Conservation (phyloP, 2,888 invertebrate species). For the Allolobophora icterica region DNA sequence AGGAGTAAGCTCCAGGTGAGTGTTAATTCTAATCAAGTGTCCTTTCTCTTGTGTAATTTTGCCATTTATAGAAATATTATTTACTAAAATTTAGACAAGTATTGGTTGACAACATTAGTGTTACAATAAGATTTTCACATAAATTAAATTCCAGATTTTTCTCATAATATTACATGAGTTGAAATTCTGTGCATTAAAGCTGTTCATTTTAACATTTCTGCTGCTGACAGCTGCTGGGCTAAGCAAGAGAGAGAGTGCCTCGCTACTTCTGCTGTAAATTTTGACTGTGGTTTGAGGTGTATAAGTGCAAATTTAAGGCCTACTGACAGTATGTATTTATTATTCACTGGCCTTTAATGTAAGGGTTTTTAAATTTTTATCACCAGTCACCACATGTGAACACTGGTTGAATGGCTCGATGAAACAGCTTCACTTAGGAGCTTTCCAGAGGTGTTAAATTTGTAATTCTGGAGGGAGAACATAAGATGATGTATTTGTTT, state of each 20-base stretch:
- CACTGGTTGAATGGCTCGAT: neutral
- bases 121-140: neutral
- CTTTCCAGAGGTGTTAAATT: neutral
- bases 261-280: neutral
- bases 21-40: neutral
- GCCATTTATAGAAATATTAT: neutral
- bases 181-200: neutral
- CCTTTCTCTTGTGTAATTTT: neutral
- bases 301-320: neutral
- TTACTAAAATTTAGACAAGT: neutral
- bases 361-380: neutral
- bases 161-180: neutral
- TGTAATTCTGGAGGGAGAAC: neutral
- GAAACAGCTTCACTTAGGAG: neutral
- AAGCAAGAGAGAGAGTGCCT: neutral
- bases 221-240: neutral
- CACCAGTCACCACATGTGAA: neutral
- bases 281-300: neutral
- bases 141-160: slow-evolving; percentile 14
- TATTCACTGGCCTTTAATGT: too few relatives aligned
- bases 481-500: neutral
- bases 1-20: slow-evolving; percentile 80
- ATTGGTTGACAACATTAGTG: neutral
- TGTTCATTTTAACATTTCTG: neutral
- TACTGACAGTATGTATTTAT: too few relatives aligned